Conservation (phyloP, 2,797 vertebrate species). For the Trematomus bernacchii region DNA sequence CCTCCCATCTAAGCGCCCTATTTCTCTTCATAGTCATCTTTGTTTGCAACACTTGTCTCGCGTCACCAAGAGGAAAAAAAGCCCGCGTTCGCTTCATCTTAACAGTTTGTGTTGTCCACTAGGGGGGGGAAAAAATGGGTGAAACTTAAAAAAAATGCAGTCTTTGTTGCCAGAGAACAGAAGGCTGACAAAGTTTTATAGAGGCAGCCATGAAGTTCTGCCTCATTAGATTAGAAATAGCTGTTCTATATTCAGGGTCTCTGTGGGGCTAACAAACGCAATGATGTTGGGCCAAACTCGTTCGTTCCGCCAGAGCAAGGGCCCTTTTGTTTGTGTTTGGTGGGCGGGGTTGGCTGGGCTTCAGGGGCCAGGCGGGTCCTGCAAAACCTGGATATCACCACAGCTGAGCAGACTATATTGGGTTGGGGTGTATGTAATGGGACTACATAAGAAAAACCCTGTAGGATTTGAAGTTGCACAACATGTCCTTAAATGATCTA, state of each 20-base stretch:
- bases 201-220: slow-evolving; percentile 82
- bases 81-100: slow-evolving; percentile 70
- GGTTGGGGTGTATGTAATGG: slow-evolving; percentile 20
- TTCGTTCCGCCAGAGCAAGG: slow-evolving; percentile 73
- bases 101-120: slow-evolving; percentile 76
- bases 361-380: slow-evolving; percentile 38
- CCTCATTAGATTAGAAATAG: slow-evolving; percentile 84
- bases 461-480: slow-evolving; percentile 38
- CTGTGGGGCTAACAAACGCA: slow-evolving; percentile 76
- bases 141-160: slow-evolving; percentile 72
- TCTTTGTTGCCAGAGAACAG: slow-evolving; percentile 83
- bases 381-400: slow-evolving; percentile 59
- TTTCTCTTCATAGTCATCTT: slow-evolving; percentile 80
- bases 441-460: slow-evolving; percentile 49
- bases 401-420: slow-evolving; percentile 35
- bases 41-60: slow-evolving; percentile 75
- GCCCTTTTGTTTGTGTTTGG: slow-evolving; percentile 68
- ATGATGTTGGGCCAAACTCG: slow-evolving; percentile 76
- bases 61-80: slow-evolving; percentile 69
- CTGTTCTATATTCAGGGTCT: slow-evolving; percentile 85
- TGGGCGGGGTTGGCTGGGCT: slow-evolving; percentile 63
- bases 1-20: slow-evolving; percentile 79
- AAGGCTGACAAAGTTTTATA: slow-evolving; percentile 83
- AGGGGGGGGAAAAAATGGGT: slow-evolving; percentile 51
- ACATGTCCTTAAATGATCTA: slow-evolving; percentile 43